Conservation (phyloP, 2,797 vertebrate species). For the Fundulus diaphanus region DNA sequence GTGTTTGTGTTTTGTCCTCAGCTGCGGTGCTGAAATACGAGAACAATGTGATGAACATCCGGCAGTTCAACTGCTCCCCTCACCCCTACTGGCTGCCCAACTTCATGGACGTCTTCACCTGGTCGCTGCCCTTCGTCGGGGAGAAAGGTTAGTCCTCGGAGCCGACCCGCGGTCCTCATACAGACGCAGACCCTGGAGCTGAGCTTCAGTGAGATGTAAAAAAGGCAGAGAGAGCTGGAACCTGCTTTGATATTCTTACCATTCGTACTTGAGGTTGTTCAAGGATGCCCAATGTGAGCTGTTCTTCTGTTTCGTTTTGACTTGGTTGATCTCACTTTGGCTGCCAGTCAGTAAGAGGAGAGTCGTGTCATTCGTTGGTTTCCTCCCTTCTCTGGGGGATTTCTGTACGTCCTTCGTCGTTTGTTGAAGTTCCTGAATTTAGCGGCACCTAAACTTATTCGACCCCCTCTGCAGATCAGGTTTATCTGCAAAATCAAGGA, state of each 20-base stretch:
- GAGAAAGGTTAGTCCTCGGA: conserved; percentile 76
- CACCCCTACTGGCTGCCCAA: conserved; percentile 86
- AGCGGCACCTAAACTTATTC: not conserved
- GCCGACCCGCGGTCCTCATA: not conserved
- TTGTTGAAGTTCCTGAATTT: not conserved
- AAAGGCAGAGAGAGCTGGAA: not conserved
- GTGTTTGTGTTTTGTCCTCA: conserved; percentile 44
- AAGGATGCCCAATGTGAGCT: not conserved
- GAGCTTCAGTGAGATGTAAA: too few relatives aligned
- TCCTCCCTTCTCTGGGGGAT: not conserved
- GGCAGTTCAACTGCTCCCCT: conserved; percentile 85
- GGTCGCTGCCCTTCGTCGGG: conserved; percentile 84
- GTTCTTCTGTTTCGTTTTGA: too few relatives aligned
- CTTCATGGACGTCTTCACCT: conserved; percentile 87
- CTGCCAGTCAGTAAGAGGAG: not conserved
- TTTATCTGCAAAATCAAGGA: not conserved
- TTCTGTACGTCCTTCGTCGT: not conserved
- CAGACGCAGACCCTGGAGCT: too few relatives aligned
- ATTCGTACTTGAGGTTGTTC: too few relatives aligned
- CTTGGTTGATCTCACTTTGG: not conserved
- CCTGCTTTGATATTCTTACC: not conserved
- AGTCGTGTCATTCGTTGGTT: not conserved
- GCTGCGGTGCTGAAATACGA: conserved; percentile 85
- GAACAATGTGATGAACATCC: conserved; percentile 87
- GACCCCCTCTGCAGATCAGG: not conserved